Evolutionary conservation across 2,797 vertebrate genomes (phyloP), one percentile per base, ranked within the genome.

Genomic region (Chelon auratus): DNA sequence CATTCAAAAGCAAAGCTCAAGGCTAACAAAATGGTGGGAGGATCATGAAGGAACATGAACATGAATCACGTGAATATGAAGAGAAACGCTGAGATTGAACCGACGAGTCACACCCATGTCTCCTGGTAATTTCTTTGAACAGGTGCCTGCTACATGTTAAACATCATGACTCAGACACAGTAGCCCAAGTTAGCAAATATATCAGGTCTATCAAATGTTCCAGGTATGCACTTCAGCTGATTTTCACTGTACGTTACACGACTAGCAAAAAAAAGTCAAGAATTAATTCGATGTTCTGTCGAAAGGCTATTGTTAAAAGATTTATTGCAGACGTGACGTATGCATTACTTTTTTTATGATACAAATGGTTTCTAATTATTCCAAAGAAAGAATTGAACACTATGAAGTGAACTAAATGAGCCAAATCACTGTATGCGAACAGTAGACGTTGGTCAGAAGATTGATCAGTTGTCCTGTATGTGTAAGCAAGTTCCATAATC

Each of bases 71-170:
- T 39, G 8, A 18, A 58, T 15, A 40, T 15, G 2, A 75, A 59
- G 20, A 37, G 53, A 78, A 63, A 40, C 17, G 24, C 22, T 67
- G 50, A 52, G 43, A 71, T n/a, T 56, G 17, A 70, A 43, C 18
- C 68, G 53, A 65, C 71, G 45, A 86, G 58, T 75, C 72, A 65
- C 57, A 62, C n/a, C 45, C 18, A n/a, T 47, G 57, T 64, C 54
- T 78, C 45, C 51, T 64, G 63, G 69, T 47, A 66, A 24, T 53
- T 36, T 58, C 51, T 55, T 26, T 50, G 59, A 50, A 53, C 26
- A 68, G 65, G 55, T 79, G 65, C 60, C 63, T 72, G 40, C 50
- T 0, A 9, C 55, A 66, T 68, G 62, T 43, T 7, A 69, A 5
- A 62, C 45, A 67, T 72, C 47, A 37, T 48, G 50, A 45, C 22